Percentiles rank a stretch among this genome's conserved stretches.
Conservation (phyloP, 2,113 vertebrate species). For the Cochlearius cochlearius region DNA sequence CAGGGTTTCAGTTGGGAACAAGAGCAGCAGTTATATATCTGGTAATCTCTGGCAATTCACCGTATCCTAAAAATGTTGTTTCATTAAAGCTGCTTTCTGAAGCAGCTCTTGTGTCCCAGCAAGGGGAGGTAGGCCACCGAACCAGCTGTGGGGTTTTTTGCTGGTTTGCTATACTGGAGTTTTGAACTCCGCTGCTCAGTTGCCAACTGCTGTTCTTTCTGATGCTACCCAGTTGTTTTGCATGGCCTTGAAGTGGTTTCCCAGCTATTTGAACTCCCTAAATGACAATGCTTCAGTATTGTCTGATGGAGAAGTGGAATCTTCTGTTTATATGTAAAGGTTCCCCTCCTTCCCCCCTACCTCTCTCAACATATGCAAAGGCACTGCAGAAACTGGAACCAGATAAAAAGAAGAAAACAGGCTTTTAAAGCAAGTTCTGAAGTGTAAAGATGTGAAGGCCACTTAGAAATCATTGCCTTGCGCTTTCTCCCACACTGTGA, state of each 20-base stretch:
- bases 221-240: conserved; percentile 75
- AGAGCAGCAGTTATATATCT: conserved; percentile 5
- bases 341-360: conserved; percentile 59
- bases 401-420: conserved; percentile 75
- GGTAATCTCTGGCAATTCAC: conserved; percentile 30
- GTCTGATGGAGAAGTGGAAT: conserved; percentile 70
- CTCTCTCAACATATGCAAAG: conserved; percentile 77
- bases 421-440: conserved; percentile 72
- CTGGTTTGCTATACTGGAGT: conserved; percentile 53
- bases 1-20: neutral
- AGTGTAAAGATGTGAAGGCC: conserved; percentile 70
- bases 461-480: conserved; percentile 54
- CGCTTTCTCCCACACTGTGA: conserved; percentile 73
- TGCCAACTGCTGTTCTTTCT: conserved; percentile 74
- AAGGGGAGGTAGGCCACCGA: conserved; percentile 3
- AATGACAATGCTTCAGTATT: conserved; percentile 77
- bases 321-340: conserved; percentile 77
- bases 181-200: conserved; percentile 58
- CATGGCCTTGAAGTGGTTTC: conserved; percentile 82
- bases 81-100: conserved; percentile 16
- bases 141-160: conserved; percentile 66
- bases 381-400: conserved; percentile 76
- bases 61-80: neutral
- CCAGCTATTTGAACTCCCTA: conserved; percentile 72
- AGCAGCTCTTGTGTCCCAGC: neutral